These are phyloP conservation scores for Mayetiola destructor DNA, from an alignment of 2,888 invertebrate genomes.

Conservation along the genomic window DNA sequence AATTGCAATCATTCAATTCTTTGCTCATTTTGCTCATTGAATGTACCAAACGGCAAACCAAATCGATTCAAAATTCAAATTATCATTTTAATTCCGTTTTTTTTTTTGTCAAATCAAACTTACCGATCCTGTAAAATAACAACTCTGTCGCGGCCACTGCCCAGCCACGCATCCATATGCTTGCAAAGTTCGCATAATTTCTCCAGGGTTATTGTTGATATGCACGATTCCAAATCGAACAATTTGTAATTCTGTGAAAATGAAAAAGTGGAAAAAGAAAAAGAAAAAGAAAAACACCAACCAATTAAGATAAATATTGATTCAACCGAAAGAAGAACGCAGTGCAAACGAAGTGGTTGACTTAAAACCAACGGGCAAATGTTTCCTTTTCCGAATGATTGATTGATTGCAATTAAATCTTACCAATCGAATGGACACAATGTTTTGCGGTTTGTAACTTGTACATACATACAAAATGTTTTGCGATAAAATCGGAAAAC, in stretches of 20 bases:
- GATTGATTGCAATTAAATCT: not conserved
- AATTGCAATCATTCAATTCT: no score
- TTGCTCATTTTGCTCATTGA: no score
- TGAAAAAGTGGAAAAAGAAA: no score
- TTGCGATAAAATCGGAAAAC: no score
- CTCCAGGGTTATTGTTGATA: constrained; percentile 50
- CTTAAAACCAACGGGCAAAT: no score
- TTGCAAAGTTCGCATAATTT: constrained; percentile 83
- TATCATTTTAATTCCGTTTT: not conserved
- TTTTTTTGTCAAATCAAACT: constrained; percentile 22
- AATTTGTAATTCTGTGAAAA: constrained; percentile 24
- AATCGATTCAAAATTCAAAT: not conserved
- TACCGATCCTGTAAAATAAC: constrained; percentile 79
- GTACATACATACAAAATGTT: no score
- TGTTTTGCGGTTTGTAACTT: no score
- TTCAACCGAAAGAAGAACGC: no score
- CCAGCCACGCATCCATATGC: constrained; percentile 83
- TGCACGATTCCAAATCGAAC: constrained; percentile 25
- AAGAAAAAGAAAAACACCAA: not conserved
- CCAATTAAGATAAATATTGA: not conserved
- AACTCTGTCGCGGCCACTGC: constrained; percentile 66
- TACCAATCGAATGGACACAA: no score
- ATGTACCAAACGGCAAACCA: no score
- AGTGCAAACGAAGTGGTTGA: no score
- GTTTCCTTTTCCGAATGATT: not conserved